phyloP scores from a whole-genome alignment of 2,888 invertebrate genomes.

The Orthosia gracilis region DNA sequence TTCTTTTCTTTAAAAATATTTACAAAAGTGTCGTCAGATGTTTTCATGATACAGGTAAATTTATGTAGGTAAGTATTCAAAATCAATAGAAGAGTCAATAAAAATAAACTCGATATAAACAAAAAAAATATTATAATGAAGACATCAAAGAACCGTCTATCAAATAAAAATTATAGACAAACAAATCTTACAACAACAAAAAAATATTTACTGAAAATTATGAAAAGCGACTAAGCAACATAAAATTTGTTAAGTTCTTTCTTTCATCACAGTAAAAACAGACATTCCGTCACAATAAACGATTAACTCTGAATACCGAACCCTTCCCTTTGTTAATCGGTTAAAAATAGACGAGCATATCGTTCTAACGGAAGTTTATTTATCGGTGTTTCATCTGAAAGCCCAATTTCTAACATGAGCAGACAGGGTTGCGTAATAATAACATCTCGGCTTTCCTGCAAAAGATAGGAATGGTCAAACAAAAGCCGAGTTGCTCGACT shows the following conservation, averaged over 20 bases:
- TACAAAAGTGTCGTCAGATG: background rate
- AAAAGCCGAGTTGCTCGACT: too few species aligned
- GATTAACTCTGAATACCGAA: constrained; percentile 7
- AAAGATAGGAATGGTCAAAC: too few species aligned
- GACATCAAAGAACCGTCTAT: background rate
- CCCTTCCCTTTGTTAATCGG: constrained; percentile 34
- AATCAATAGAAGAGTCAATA: background rate
- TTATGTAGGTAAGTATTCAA: background rate
- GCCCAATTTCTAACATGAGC: constrained; percentile 25
- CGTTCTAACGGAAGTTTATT: constrained; percentile 42
- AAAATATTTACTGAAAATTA: background rate
- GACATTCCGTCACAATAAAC: constrained; percentile 31
- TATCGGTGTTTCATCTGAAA: constrained; percentile 35
- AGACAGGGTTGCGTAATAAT: constrained; percentile 37
- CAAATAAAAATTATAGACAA: background rate
- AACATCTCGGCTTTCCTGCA: too few species aligned
- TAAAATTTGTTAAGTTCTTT: constrained; percentile 21
- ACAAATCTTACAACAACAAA: background rate
- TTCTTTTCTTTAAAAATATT: background rate
- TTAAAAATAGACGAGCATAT: constrained; percentile 47
- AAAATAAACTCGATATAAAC: background rate
- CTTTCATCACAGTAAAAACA: constrained; percentile 39
- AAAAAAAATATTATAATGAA: background rate
- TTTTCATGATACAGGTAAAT: background rate
- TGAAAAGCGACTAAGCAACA: background rate